A percentile compares a stretch with the other conserved stretches of the same genome.
phyloP scores from a whole-genome alignment of 1,140 invertebrate species.

The Procambarus clarkii region DNA sequence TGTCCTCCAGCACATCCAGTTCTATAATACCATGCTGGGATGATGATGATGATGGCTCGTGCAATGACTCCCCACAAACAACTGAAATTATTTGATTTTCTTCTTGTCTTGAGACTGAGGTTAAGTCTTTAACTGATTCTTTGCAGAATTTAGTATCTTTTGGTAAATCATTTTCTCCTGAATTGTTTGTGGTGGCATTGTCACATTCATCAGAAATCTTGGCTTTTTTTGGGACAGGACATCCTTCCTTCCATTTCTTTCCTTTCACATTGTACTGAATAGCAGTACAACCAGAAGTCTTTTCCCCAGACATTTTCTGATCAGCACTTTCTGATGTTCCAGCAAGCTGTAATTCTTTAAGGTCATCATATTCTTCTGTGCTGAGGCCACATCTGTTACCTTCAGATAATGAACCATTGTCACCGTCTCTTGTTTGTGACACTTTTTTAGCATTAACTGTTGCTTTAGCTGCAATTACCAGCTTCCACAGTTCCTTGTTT shows the following conservation, averaged over 20 bases:
- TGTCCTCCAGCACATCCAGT: not conserved
- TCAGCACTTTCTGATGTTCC: not conserved
- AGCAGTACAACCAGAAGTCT: not conserved
- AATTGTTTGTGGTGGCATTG: not conserved
- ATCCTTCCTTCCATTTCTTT: not conserved
- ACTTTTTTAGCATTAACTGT: slow-evolving; percentile 1
- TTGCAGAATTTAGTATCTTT: not conserved
- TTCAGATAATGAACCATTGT: not conserved
- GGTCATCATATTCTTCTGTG: not conserved
- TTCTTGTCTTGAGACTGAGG: not conserved
- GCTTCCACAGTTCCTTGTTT: not conserved
- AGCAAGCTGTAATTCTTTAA: not conserved
- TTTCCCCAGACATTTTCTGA: not conserved
- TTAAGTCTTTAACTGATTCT: not conserved
- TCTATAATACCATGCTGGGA: not conserved
- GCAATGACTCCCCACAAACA: not conserved
- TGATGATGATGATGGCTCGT: not conserved
- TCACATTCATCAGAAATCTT: not conserved
- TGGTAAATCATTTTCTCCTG: not conserved
- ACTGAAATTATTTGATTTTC: not conserved
- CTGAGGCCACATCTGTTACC: not conserved
- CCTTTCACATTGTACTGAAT: not conserved
- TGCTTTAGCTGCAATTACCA: not conserved
- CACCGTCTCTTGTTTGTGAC: not conserved
- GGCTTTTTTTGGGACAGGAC: not conserved